phyloP scores from a whole-genome alignment of 2,888 invertebrate species.

The Boloria euphrosyne region DNA sequence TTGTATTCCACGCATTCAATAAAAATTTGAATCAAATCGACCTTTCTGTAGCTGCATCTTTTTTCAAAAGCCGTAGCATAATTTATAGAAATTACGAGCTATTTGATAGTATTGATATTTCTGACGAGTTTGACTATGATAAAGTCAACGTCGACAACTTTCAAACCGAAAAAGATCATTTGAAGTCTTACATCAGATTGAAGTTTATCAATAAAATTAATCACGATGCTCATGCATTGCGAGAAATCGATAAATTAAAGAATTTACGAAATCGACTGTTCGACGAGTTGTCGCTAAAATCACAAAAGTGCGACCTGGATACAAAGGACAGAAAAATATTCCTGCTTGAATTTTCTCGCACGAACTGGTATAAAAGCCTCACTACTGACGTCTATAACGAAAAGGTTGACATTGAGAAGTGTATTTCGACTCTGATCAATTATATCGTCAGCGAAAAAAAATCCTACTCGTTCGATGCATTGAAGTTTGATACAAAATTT shows the following conservation, averaged over 20 bases:
- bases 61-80: conserved; percentile 46
- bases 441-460: conserved; percentile 52
- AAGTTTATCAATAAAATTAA: conserved; percentile 47
- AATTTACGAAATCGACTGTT: conserved; percentile 46
- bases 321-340: conserved; percentile 46
- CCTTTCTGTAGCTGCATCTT: conserved; percentile 47
- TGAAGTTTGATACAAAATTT: conserved; percentile 49
- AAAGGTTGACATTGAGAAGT: conserved; percentile 50
- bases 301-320: conserved; percentile 35
- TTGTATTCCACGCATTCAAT: conserved; percentile 48
- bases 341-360: conserved; percentile 42
- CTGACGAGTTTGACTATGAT: conserved; percentile 49
- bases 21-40: conserved; percentile 32
- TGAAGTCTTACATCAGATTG: conserved; percentile 52
- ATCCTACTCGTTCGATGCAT: conserved; percentile 52
- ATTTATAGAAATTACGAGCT: conserved; percentile 47
- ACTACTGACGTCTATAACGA: conserved; percentile 16
- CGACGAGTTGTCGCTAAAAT: conserved; percentile 36
- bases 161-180: conserved; percentile 43
- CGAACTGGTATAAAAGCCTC: conserved; percentile 47
- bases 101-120: conserved; percentile 46
- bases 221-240: conserved; percentile 40
- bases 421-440: conserved; percentile 53
- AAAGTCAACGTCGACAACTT: conserved; percentile 48
- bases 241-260: conserved; percentile 50